Base-by-base conservation (phyloP, 1,140 invertebrate species). In the Procambarus clarkii region DNA sequence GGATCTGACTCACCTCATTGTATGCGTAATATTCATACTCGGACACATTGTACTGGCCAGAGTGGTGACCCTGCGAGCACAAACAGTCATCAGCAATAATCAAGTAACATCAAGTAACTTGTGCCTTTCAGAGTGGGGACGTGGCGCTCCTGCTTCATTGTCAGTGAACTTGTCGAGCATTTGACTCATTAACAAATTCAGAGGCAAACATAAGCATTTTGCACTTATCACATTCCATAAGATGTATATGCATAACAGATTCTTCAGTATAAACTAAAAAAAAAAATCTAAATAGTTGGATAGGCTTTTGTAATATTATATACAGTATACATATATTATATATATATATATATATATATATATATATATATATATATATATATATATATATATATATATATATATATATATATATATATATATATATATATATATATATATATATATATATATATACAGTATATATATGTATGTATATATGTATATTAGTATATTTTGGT, bases 21-120 rank as follows among this genome's bases (percentile, higher is more conserved):
- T 85, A 91, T 77, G 92, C 86, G 91, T 92, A 93, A 92, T 93
- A 93, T 87, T 93, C 92, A 86, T 92, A 92, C 74, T 93, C 92
- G 60, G 92, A 92, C 83, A 93, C 92, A 93, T 93, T 93, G 92
- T 93, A 93, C 88, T 93, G 92, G 21, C 92, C 92, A 77, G 92
- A 93, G 84, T 91, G 91, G 69, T 77, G 84, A 69, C 92, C 92
- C 92, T 93, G 92, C 77, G 79, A 60, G 80, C 60, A 89, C 78
- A 89, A 74, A 74, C n/a, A 74, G 69, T 74, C 69, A 74, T 74
- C 69, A 74, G n/a, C 69, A 74, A 74, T 21, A 24, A 24, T 74
- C 24, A 74, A 74, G 69, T 74, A 34, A 74, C n/a, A 74, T n/a
- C 24, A 74, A 74, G 69, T 34, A 74, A 74, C 69, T 21, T 74